These are phyloP conservation scores for Rhombomys opimus DNA, from an alignment of 2,113 vertebrate species.

Conservation along the genomic window DNA sequence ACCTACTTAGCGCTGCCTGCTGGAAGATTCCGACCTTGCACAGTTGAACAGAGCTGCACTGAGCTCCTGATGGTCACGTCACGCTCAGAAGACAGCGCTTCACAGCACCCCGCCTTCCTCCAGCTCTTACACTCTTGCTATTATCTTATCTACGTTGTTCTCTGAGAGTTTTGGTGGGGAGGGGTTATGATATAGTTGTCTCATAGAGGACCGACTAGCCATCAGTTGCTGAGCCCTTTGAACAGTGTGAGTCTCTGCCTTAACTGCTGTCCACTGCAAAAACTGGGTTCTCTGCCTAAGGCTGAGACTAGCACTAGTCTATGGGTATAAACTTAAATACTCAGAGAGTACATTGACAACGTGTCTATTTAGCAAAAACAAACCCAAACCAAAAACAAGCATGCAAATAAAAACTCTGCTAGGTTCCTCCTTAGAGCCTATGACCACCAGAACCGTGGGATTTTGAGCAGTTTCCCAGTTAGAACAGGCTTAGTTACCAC, in stretches of 20 bases:
- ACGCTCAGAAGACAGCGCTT: background rate
- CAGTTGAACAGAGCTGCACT: background rate
- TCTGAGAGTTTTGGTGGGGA: background rate
- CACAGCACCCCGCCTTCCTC: no score
- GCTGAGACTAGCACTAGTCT: no score
- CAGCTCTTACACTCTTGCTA: background rate
- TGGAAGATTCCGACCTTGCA: background rate
- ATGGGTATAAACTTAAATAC: background rate
- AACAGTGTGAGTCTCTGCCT: background rate
- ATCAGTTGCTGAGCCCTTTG: background rate
- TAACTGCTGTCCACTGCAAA: background rate
- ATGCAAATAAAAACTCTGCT: background rate
- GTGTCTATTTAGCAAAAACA: background rate
- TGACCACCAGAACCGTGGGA: background rate
- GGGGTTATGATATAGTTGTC: background rate
- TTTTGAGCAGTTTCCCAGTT: background rate
- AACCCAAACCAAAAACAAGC: background rate
- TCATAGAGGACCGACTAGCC: background rate
- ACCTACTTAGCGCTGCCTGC: background rate
- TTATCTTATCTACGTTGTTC: background rate
- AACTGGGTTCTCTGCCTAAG: background rate
- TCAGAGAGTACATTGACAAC: background rate
- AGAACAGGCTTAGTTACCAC: background rate
- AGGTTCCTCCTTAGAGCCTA: background rate
- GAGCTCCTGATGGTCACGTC: background rate